Evolutionary conservation across 2,113 vertebrate species (phyloP).

Genomic region (Anser cygnoides): DNA sequence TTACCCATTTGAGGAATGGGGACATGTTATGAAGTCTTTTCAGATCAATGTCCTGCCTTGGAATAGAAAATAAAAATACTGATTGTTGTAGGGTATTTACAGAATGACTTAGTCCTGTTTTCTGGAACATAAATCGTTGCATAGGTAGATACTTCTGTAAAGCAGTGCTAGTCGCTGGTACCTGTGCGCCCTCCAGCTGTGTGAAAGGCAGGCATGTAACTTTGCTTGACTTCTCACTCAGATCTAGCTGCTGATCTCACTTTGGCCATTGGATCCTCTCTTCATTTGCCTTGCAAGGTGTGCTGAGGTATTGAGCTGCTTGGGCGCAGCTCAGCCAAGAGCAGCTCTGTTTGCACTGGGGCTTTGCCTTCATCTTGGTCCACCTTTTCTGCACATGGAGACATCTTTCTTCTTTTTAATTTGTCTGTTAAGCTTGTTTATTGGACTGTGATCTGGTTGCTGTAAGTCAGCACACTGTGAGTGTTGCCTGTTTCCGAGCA

Average conservation of each 20-base stretch:
- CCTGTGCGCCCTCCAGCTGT: neutral
- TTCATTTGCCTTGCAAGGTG: neutral
- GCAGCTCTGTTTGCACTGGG: neutral
- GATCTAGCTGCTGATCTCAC: neutral
- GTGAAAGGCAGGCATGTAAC: neutral
- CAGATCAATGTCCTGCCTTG: rapidly evolving
- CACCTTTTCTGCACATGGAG: neutral
- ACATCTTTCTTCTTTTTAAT: neutral
- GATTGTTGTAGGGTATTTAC: neutral
- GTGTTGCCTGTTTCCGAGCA: neutral
- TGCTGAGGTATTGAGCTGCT: neutral
- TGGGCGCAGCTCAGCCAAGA: neutral
- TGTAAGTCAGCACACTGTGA: neutral
- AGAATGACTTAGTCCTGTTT: neutral
- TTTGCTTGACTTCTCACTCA: neutral
- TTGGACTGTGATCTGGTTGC: neutral
- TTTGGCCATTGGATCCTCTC: neutral
- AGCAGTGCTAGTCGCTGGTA: neutral
- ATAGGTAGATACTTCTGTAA: neutral
- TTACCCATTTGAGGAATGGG: neutral
- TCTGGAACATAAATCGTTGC: neutral
- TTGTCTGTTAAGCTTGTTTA: neutral
- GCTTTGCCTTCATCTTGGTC: neutral
- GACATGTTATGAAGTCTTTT: neutral
- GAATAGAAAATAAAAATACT: neutral